phyloP scores from a whole-genome alignment of 2,113 vertebrate species.

The Ictalurus furcatus region DNA sequence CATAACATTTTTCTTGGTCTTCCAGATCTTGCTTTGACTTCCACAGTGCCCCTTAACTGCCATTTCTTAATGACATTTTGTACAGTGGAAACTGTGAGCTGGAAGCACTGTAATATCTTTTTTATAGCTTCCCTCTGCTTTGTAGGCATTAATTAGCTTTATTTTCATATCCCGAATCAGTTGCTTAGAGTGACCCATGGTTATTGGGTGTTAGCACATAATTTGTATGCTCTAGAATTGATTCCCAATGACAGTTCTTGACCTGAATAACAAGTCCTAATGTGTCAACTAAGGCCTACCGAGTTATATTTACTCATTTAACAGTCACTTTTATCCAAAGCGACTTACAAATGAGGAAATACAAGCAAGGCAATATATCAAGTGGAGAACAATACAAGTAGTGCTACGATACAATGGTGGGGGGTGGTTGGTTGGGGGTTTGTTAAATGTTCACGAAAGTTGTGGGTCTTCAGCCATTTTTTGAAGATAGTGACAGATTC shows the following conservation, averaged over 20 bases:
- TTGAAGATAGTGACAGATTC: too few relatives aligned
- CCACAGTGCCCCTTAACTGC: neutral
- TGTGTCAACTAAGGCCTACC: neutral
- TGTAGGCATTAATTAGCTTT: neutral
- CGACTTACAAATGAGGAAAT: too few relatives aligned
- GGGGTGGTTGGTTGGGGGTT: too few relatives aligned
- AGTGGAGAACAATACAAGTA: too few relatives aligned
- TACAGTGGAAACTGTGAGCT: neutral
- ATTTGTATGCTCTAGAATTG: neutral
- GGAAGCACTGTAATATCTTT: neutral
- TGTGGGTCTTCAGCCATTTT: too few relatives aligned
- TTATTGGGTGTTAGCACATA: neutral
- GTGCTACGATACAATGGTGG: too few relatives aligned
- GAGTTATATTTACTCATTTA: neutral
- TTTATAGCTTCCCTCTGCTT: neutral
- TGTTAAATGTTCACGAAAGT: too few relatives aligned
- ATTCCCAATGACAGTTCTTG: neutral
- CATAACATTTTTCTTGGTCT: neutral
- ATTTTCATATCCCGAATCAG: neutral
- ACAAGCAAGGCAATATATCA: too few relatives aligned
- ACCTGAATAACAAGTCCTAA: neutral
- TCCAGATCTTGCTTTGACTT: neutral
- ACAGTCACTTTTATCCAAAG: too few relatives aligned
- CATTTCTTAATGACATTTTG: neutral
- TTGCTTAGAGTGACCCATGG: neutral